phyloP scores from a whole-genome alignment of 2,113 vertebrate genomes.

The Cryptotis parvus region DNA sequence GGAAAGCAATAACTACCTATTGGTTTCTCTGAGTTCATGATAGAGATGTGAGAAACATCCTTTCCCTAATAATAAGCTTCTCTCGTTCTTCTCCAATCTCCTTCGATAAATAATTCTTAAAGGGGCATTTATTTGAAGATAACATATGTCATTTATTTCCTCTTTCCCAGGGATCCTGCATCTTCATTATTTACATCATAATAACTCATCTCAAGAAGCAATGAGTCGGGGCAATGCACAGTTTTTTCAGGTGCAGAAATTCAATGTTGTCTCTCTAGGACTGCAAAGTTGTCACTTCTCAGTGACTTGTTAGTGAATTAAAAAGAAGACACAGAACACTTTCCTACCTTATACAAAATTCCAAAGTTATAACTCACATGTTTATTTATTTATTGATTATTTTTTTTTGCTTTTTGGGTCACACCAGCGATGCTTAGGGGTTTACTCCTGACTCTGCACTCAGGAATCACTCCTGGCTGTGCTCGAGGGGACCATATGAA shows the following conservation, averaged over 20 bases:
- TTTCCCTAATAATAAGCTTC: conserved; percentile 40
- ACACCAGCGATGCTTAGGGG: no score
- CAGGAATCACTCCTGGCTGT: no score
- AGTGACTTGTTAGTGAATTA: background rate
- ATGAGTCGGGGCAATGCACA: background rate
- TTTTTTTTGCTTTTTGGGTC: no score
- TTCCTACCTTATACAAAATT: conserved; percentile 25
- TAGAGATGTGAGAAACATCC: conserved; percentile 67
- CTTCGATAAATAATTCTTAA: conserved; percentile 16
- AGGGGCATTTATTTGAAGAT: background rate
- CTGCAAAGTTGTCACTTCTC: background rate
- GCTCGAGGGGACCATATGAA: no score
- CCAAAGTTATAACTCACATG: background rate
- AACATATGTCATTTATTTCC: conserved; percentile 9
- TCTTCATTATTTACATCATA: background rate
- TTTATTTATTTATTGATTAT: no score
- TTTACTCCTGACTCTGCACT: no score
- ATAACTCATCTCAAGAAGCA: conserved; percentile 1
- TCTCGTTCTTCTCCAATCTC: conserved; percentile 58
- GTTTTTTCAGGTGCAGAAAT: background rate
- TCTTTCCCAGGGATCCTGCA: conserved; percentile 46
- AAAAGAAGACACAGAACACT: background rate
- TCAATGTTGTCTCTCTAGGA: background rate
- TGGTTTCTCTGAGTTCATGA: conserved; percentile 66
- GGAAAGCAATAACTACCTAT: conserved; percentile 1